These are phyloP conservation scores for Piprites chloris DNA, from an alignment of 2,113 vertebrate species.

Conservation along the genomic window DNA sequence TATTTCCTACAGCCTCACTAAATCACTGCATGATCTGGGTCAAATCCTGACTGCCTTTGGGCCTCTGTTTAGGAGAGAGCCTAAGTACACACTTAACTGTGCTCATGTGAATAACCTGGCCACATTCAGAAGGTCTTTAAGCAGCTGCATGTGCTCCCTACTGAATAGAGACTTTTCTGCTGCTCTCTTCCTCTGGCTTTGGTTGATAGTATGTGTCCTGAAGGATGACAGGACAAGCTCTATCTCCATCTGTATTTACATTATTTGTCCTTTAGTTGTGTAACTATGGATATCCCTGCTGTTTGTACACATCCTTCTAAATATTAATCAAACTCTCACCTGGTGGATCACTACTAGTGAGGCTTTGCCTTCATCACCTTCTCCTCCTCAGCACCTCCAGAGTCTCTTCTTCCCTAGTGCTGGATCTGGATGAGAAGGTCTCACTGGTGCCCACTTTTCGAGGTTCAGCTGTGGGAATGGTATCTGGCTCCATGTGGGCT, in stretches of 20 bases:
- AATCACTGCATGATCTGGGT: not conserved
- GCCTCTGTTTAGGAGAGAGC: not conserved
- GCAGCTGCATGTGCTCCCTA: not conserved
- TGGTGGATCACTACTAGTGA: not conserved
- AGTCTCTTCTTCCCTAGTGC: not conserved
- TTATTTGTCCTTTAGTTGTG: not conserved
- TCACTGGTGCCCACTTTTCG: not conserved
- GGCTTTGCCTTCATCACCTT: not conserved
- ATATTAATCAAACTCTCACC: not conserved
- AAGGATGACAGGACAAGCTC: not conserved
- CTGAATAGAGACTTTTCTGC: not conserved
- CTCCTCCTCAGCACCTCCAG: not conserved
- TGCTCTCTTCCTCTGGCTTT: not conserved
- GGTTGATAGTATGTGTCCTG: not conserved
- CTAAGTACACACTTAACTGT: constrained; percentile 1
- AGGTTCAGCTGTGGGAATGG: not conserved
- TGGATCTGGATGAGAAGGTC: not conserved
- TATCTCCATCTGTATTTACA: not conserved
- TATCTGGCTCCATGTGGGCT: not conserved
- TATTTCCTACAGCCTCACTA: not conserved
- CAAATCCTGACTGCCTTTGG: constrained; percentile 9
- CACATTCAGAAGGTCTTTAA: not conserved
- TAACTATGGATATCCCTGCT: not conserved
- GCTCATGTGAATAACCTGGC: not conserved
- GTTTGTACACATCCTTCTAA: not conserved